These are phyloP conservation scores for Ganaspis sp. DNA, from an alignment of 1,140 invertebrate species.

Conservation along the genomic window DNA sequence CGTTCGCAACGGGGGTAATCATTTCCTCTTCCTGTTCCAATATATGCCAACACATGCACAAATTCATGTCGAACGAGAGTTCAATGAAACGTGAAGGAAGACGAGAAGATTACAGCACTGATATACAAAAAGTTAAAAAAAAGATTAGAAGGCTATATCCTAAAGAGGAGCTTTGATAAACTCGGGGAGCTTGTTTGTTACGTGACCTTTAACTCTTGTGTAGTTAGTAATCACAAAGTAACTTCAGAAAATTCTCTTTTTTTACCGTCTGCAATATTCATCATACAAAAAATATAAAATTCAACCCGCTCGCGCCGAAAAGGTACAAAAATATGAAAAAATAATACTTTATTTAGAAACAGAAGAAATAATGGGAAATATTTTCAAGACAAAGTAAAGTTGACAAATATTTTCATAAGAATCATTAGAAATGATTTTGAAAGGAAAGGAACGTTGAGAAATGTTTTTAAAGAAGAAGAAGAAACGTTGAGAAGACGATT, in stretches of 20 bases:
- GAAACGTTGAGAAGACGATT: too few species aligned
- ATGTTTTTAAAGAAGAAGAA: too few species aligned
- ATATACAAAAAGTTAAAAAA: neutral
- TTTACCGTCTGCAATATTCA: neutral
- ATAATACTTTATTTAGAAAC: too few species aligned
- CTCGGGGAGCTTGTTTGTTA: neutral
- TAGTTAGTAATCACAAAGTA: constrained; percentile 15
- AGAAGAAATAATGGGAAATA: too few species aligned
- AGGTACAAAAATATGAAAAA: too few species aligned
- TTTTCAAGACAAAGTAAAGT: too few species aligned
- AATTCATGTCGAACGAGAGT: constrained; percentile 13
- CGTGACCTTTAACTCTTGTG: neutral
- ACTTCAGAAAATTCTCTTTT: neutral
- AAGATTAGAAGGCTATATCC: constrained; percentile 11
- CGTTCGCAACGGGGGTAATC: constrained; percentile 53
- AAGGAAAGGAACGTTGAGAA: too few species aligned
- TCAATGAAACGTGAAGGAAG: constrained; percentile 14
- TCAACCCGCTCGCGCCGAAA: too few species aligned
- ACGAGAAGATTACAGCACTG: constrained; percentile 29
- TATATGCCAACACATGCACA: neutral
- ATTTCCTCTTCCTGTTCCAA: constrained; percentile 34
- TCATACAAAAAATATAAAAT: neutral
- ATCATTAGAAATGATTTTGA: too few species aligned
- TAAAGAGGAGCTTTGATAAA: constrained; percentile 26
- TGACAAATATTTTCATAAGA: too few species aligned